Percentiles rank a stretch among this genome's conserved stretches.
Conservation (phyloP, 1,140 invertebrate species). For the Lithobius niger region DNA sequence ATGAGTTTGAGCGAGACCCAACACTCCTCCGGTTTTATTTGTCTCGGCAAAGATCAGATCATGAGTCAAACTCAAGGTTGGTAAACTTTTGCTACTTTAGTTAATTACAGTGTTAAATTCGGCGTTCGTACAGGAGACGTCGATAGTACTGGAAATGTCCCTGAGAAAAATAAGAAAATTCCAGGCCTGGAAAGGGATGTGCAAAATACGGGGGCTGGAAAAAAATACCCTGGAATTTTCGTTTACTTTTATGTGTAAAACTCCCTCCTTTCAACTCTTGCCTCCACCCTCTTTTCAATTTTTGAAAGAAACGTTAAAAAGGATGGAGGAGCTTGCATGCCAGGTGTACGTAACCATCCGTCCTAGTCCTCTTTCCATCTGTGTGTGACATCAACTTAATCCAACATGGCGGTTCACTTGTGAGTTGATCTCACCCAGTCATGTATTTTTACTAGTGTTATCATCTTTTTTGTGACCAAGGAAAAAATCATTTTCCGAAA, state of each 20-base stretch:
- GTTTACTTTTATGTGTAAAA: background rate
- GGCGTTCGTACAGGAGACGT: background rate
- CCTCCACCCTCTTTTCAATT: too few species aligned
- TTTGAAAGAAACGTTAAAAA: too few species aligned
- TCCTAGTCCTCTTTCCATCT: too few species aligned
- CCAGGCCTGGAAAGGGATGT: background rate
- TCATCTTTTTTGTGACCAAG: too few species aligned
- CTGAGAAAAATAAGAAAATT: background rate
- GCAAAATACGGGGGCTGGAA: background rate
- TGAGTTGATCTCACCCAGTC: too few species aligned
- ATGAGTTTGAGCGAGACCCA: conserved; percentile 18
- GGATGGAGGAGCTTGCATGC: too few species aligned
- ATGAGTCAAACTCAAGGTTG: conserved; percentile 20
- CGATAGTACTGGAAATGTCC: background rate
- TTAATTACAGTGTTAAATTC: background rate
- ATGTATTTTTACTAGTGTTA: too few species aligned
- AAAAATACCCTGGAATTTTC: background rate
- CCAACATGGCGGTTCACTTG: too few species aligned
- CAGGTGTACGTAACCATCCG: too few species aligned
- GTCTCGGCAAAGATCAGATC: conserved; percentile 29
- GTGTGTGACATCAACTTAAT: too few species aligned
- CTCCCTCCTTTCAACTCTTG: too few species aligned
- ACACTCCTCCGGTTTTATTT: conserved; percentile 31
- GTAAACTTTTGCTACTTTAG: background rate
- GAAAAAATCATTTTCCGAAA: too few species aligned